Conservation (phyloP, 1,140 invertebrate species). For the Ostrea edulis region DNA sequence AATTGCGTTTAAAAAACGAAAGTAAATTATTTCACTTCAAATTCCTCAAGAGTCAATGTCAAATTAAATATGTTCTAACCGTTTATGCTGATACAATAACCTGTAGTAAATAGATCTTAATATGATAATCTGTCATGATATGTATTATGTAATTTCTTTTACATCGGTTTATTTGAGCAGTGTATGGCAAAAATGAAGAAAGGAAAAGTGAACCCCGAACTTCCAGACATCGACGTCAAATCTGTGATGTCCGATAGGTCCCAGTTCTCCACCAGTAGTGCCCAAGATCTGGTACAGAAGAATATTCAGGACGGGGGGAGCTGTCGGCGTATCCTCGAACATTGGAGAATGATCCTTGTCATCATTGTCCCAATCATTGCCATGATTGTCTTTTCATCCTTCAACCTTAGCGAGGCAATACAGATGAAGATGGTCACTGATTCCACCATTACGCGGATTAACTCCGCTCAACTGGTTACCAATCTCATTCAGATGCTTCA, state of each 20-base stretch:
- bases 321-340: background rate
- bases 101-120: no score
- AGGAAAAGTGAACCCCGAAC: no score
- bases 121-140: no score
- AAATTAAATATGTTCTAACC: no score
- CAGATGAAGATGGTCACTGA: background rate
- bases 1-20: no score
- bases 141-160: no score
- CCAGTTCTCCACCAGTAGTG: background rate
- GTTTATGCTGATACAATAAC: no score
- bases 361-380: conserved; percentile 47
- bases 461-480: background rate
- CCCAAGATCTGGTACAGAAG: background rate
- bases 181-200: no score
- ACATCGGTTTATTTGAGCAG: no score
- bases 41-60: no score
- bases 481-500: conserved; percentile 29
- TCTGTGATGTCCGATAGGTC: background rate
- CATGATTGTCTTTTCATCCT: background rate
- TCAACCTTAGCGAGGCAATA: background rate
- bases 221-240: background rate
- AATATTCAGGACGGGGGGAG: background rate
- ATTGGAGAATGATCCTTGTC: conserved; percentile 48
- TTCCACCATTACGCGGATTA: conserved; percentile 1
- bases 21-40: no score